Conservation (phyloP, 1,140 invertebrate genomes). For the Cepaea nemoralis region DNA sequence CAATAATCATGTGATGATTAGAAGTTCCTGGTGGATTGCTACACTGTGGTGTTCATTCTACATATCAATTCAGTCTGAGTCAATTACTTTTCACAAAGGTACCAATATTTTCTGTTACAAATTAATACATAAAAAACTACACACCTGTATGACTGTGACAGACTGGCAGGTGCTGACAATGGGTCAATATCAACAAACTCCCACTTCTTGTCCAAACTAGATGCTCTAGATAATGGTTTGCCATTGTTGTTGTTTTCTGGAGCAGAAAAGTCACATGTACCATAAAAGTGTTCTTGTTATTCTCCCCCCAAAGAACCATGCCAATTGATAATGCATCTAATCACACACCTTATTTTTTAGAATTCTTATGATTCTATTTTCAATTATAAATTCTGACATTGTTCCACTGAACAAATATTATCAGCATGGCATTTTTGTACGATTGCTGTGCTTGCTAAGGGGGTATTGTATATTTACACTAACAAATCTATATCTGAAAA, state of each 20-base stretch:
- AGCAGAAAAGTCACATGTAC: not conserved
- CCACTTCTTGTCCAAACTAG: slow-evolving; percentile 17
- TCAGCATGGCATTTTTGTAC: not conserved
- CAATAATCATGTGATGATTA: too few species aligned
- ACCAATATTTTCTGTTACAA: too few species aligned
- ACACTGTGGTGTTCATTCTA: too few species aligned
- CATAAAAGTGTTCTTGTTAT: not conserved
- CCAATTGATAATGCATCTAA: not conserved
- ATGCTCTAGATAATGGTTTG: not conserved
- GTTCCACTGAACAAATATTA: too few species aligned
- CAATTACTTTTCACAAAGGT: too few species aligned
- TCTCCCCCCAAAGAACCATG: not conserved
- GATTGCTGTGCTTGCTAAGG: not conserved
- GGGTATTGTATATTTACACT: too few species aligned
- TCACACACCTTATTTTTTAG: too few species aligned
- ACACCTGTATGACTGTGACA: slow-evolving; percentile 39
- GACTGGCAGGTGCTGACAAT: slow-evolving; percentile 13
- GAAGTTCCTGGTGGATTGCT: too few species aligned
- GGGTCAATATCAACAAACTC: slow-evolving; percentile 13
- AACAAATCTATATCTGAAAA: too few species aligned
- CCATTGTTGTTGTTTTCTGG: slow-evolving; percentile 32
- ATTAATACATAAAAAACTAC: not conserved
- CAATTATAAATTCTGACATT: too few species aligned
- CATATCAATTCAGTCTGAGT: too few species aligned
- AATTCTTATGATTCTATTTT: too few species aligned